A percentile compares a stretch with the other conserved stretches of the same genome.
Evolutionary conservation across 2,113 vertebrate genomes (phyloP).

Genomic region (Cyrtonyx montezumae): DNA sequence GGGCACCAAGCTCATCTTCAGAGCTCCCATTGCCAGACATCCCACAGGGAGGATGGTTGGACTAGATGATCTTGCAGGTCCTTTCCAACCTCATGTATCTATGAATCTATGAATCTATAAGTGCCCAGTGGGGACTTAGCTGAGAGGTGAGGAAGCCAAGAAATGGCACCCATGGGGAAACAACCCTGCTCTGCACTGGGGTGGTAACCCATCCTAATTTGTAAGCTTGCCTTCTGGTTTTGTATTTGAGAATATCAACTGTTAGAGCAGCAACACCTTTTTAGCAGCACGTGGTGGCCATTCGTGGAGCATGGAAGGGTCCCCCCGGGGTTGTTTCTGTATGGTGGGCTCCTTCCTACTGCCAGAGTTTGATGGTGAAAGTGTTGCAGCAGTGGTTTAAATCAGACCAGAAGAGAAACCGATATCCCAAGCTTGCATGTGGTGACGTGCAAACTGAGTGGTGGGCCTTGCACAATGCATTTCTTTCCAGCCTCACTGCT

Average conservation of each 20-base stretch:
- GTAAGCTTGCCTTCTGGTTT: background rate
- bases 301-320: background rate
- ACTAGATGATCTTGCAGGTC: too few species aligned
- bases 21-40: background rate
- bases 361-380: background rate
- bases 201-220: background rate
- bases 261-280: background rate
- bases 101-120: too few species aligned
- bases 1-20: background rate
- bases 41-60: too few species aligned
- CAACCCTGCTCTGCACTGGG: background rate
- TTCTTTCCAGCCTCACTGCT: background rate
- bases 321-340: background rate
- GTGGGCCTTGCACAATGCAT: accelerated
- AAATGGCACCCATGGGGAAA: background rate
- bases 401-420: background rate
- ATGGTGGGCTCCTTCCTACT: background rate
- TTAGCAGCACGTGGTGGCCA: background rate
- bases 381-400: background rate
- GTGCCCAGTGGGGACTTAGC: background rate
- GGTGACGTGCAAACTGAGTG: background rate
- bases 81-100: too few species aligned
- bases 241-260: background rate
- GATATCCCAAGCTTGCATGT: background rate
- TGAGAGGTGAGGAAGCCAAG: background rate